Conservation (phyloP, 2,888 invertebrate genomes). For the Julus scanicus region DNA sequence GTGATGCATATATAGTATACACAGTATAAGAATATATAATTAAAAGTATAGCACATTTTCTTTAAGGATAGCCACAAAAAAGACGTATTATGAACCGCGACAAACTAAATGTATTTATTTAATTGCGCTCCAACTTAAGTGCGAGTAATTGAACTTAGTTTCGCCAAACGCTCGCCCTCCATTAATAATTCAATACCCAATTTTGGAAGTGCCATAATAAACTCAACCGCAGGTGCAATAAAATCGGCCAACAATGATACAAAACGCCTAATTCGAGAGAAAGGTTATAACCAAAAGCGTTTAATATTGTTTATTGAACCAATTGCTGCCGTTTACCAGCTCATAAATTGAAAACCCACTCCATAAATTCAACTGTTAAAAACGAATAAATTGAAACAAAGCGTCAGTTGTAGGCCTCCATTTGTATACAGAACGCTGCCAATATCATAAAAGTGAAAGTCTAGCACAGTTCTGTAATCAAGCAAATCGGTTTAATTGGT, state of each 20-base stretch:
- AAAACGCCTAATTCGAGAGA: neutral
- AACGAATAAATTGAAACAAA: neutral
- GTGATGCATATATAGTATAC: too few species aligned
- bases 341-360: neutral
- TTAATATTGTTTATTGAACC: conserved; percentile 28
- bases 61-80: neutral
- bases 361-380: neutral
- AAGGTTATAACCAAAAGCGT: neutral
- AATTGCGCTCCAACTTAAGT: conserved; percentile 7
- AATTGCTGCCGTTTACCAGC: neutral
- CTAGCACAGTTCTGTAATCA: neutral
- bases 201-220: conserved; percentile 27
- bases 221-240: conserved; percentile 27
- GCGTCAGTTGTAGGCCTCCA: neutral
- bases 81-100: neutral
- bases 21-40: too few species aligned
- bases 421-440: neutral
- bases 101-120: conserved; percentile 9
- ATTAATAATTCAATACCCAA: conserved; percentile 10
- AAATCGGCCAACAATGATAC: conserved; percentile 14
- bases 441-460: neutral
- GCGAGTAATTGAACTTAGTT: conserved; percentile 5
- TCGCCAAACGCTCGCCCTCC: neutral
- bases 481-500: neutral
- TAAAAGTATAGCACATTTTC: too few species aligned